A percentile compares a stretch with the other conserved stretches of the same genome.
Conservation (phyloP, 2,113 vertebrate genomes). For the Spea bombifrons region DNA sequence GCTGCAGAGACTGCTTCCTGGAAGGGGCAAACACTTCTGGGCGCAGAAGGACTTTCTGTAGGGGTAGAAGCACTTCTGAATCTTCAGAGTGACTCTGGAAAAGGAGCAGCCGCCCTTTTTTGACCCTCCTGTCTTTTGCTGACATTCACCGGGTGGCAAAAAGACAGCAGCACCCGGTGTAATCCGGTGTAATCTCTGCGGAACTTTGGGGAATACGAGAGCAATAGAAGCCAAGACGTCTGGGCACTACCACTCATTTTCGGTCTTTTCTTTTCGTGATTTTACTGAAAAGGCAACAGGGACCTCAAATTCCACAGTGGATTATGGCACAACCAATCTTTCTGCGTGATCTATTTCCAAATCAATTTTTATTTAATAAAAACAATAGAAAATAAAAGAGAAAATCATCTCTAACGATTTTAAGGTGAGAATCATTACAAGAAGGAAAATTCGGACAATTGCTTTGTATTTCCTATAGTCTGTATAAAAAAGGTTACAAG, state of each 20-base stretch:
- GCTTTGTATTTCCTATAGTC: constrained; percentile 71
- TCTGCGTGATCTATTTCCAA: constrained; percentile 42
- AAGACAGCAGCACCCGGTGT: too few species aligned
- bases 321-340: constrained; percentile 3
- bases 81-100: constrained; percentile 6
- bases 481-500: constrained; percentile 85
- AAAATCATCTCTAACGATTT: constrained; percentile 62
- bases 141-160: background rate
- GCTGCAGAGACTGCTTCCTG: constrained; percentile 10
- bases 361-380: constrained; percentile 53
- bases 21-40: constrained; percentile 20
- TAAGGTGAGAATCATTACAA: constrained; percentile 70
- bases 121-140: background rate
- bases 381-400: constrained; percentile 57
- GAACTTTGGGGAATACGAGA: constrained; percentile 12
- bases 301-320: constrained; percentile 19
- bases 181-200: background rate
- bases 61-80: constrained; percentile 17
- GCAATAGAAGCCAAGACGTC: constrained; percentile 26
- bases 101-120: background rate
- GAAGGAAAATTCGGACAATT: constrained; percentile 54
- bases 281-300: constrained; percentile 1
- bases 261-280: constrained; percentile 16
- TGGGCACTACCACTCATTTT: background rate
- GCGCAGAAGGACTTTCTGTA: background rate